Evolutionary conservation across 2,888 invertebrate genomes (phyloP), one percentile per base, ranked within the genome.

Genomic region (Ormia ochracea): DNA sequence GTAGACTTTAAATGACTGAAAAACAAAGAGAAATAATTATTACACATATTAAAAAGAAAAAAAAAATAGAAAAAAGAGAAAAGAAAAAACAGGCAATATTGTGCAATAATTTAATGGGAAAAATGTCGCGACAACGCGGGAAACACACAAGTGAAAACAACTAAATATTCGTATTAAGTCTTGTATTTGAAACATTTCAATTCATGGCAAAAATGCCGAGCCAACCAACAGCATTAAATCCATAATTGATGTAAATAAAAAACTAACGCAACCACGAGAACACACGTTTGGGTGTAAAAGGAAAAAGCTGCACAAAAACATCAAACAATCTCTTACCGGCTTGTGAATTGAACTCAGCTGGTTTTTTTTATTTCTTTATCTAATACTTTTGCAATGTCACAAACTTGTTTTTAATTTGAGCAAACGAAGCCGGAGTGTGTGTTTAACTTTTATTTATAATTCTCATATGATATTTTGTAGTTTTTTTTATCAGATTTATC

Each of bases 381-480:
- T 45, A 61, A 45, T 12, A 33, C 73, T 43, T 69, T 74, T 78
- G 52, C 78, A 69, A 79, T 79, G 69, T 74, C 78, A 78, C 45
- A 69, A 74, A 75, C 74, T 41, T 14, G 26, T 52, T 58, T 74
- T 58, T 74, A 26, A 9, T 50, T n/a, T n/a, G n/a, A n/a, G n/a
- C n/a, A n/a, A n/a, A n/a, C n/a, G n/a, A n/a, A n/a, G n/a, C n/a
- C n/a, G n/a, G n/a, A n/a, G n/a, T n/a, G n/a, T n/a, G n/a, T n/a
- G n/a, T n/a, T n/a, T n/a, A n/a, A n/a, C n/a, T n/a, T n/a, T n/a
- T n/a, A n/a, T 58, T 50, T 58, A 58, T 17, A 59, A 59, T 75
- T 50, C 41, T 48, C 26, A 54, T 48, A 26, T 23, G 26, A 54
- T 28, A 61, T 45, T 68, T 61, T 28, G 12, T 50, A 10, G 14